Conservation (phyloP, 2,797 vertebrate genomes). For the Chaetodon trifasciatus region DNA sequence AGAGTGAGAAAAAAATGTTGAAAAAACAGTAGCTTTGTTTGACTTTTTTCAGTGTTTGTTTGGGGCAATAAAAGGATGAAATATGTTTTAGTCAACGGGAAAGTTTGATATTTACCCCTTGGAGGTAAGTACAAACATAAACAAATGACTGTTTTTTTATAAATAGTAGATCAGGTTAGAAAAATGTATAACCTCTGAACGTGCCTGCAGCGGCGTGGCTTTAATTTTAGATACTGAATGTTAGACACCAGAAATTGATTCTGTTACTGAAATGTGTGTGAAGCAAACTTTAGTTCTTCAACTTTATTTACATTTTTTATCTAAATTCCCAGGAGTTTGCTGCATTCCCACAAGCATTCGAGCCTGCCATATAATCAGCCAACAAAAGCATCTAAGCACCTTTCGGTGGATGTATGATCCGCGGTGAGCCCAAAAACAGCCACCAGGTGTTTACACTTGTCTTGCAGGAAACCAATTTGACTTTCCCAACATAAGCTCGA, state of each 20-base stretch:
- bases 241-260: background rate
- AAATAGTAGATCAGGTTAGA: background rate
- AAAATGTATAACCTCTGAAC: background rate
- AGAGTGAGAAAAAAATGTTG: too few species aligned
- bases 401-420: conserved; percentile 56
- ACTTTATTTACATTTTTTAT: conserved; percentile 10
- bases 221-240: background rate
- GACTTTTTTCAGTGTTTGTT: background rate
- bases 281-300: background rate
- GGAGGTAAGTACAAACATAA: background rate
- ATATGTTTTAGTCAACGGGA: background rate
- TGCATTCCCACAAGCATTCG: conserved; percentile 34
- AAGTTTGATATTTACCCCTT: background rate
- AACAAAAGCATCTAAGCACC: conserved; percentile 43
- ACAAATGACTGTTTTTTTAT: background rate
- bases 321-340: conserved; percentile 26
- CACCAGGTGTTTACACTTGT: conserved; percentile 69
- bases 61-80: background rate
- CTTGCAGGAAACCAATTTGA: conserved; percentile 49
- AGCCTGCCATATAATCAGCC: conserved; percentile 42
- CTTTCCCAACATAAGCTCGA: conserved; percentile 48
- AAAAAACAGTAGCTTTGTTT: too few species aligned
- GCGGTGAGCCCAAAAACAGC: conserved; percentile 60
- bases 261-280: background rate
- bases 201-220: too few species aligned